These are phyloP conservation scores for Cebus imitator DNA, from an alignment of 2,113 vertebrate genomes.

Conservation along the genomic window DNA sequence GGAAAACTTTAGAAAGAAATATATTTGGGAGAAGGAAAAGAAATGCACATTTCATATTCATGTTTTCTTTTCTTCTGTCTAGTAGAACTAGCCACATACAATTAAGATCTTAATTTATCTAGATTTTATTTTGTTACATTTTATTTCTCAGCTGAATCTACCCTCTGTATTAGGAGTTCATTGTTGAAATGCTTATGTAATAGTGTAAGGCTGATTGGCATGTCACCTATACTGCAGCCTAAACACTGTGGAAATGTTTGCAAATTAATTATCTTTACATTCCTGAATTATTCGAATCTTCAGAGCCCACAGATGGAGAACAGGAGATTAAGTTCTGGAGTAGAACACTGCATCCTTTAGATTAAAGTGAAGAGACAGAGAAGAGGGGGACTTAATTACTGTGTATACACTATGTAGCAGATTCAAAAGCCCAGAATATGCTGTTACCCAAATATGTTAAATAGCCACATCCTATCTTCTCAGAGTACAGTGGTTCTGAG, in stretches of 20 bases:
- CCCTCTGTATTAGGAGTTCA: not conserved
- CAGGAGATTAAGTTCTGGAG: not conserved
- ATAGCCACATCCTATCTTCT: not conserved
- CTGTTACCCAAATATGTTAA: not conserved
- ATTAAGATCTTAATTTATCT: not conserved
- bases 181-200: not conserved
- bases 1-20: conserved; percentile 17
- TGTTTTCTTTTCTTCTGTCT: not conserved
- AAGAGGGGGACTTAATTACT: not conserved
- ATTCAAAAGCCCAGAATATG: not conserved
- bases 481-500: not conserved
- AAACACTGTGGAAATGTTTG: conserved; percentile 17
- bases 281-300: not conserved
- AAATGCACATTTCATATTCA: not conserved
- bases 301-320: not conserved
- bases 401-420: not conserved
- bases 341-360: not conserved
- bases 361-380: not conserved
- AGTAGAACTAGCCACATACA: not conserved
- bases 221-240: not conserved
- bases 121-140: not conserved
- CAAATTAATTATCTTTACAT: conserved; percentile 35
- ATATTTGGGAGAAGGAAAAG: conserved; percentile 19
- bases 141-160: conserved; percentile 5
- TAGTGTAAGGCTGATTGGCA: not conserved